Evolutionary conservation across 2,888 invertebrate genomes (phyloP).

Genomic region (Drosophila falleni): DNA sequence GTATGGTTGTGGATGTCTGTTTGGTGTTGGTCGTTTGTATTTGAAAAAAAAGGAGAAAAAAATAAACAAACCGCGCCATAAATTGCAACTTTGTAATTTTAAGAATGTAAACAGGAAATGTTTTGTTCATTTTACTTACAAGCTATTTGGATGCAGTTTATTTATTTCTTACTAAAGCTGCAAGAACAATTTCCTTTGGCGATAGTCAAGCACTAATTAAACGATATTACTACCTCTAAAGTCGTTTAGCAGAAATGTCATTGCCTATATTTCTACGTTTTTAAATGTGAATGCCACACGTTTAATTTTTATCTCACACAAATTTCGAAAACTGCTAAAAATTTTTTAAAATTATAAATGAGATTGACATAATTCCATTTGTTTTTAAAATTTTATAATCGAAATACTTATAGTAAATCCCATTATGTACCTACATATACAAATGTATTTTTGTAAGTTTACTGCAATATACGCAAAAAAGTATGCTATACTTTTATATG

Average conservation of each 20-base stretch:
- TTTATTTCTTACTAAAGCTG: constrained; percentile 30
- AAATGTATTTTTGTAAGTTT: neutral
- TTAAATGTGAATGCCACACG: constrained; percentile 12
- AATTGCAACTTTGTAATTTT: constrained; percentile 73
- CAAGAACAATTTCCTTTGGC: constrained; percentile 3
- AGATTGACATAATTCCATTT: too few relatives aligned
- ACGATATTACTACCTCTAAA: constrained; percentile 27
- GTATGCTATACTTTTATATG: constrained; percentile 33
- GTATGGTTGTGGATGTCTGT: constrained; percentile 11
- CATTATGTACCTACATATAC: neutral
- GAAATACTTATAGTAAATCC: too few relatives aligned
- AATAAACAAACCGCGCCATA: constrained; percentile 67
- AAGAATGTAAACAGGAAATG: constrained; percentile 77
- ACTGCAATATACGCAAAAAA: neutral
- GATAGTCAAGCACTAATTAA: constrained; percentile 17
- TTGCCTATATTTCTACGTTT: constrained; percentile 23
- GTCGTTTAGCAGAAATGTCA: constrained; percentile 33
- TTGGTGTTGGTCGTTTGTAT: constrained; percentile 36
- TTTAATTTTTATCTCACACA: neutral
- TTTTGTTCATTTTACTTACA: constrained; percentile 55
- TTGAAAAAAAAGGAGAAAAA: constrained; percentile 35
- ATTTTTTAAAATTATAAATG: neutral
- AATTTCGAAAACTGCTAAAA: too few relatives aligned
- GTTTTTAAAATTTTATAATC: too few relatives aligned
- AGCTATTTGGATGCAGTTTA: constrained; percentile 18